Conservation (phyloP, 2,113 vertebrate genomes). For the Rhineura floridana region DNA sequence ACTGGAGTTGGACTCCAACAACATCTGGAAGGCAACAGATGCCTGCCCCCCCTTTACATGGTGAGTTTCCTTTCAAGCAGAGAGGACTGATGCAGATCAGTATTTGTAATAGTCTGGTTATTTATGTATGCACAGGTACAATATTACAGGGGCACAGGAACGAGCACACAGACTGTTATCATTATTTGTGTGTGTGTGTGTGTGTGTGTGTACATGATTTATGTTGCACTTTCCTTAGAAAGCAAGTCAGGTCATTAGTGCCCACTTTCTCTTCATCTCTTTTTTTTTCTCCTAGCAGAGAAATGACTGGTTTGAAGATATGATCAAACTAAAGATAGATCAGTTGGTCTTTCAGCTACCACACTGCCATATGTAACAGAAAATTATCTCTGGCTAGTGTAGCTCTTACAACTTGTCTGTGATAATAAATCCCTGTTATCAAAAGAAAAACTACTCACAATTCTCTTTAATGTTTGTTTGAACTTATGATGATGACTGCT, state of each 20-base stretch:
- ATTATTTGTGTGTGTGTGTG: slow-evolving; percentile 2
- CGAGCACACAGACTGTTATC: background rate
- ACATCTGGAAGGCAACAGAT: background rate
- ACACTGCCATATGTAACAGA: slow-evolving; percentile 60
- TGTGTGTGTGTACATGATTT: slow-evolving; percentile 6
- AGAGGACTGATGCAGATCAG: background rate
- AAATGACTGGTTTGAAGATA: slow-evolving; percentile 54
- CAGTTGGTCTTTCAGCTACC: slow-evolving; percentile 53
- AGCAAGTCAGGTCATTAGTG: slow-evolving; percentile 47
- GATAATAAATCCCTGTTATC: slow-evolving; percentile 59
- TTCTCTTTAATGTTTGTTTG: slow-evolving; percentile 52
- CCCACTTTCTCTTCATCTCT: slow-evolving; percentile 47
- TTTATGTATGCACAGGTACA: background rate
- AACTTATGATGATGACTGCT: slow-evolving; percentile 42
- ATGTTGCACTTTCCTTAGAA: slow-evolving; percentile 44
- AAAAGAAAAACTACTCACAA: slow-evolving; percentile 43
- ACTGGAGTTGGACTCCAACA: background rate
- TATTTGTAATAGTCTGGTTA: background rate
- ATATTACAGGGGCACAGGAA: background rate
- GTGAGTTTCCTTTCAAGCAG: background rate
- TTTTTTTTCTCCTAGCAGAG: slow-evolving; percentile 28
- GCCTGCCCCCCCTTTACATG: background rate
- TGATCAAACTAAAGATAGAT: slow-evolving; percentile 67
- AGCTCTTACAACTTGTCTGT: slow-evolving; percentile 50
- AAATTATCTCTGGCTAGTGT: slow-evolving; percentile 56